Evolutionary conservation across 2,888 invertebrate species (phyloP), one percentile per base, ranked within the genome.

Genomic region (Stenotaenia linearis): DNA sequence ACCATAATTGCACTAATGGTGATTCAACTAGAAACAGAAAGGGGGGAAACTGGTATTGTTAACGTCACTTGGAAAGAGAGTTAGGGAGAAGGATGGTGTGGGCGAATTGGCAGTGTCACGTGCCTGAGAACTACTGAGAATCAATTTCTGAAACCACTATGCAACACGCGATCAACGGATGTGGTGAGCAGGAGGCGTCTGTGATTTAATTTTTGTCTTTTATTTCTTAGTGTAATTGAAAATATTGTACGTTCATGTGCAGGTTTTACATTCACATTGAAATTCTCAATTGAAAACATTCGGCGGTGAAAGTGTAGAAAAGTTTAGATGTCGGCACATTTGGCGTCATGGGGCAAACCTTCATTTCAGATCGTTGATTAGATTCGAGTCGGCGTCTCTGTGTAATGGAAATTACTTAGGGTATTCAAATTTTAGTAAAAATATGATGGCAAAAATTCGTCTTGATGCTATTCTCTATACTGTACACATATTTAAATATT

Each of bases 121-220:
- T 69, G 69, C 69, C 69, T 69, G 25, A 28, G 69, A 28, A n/a
- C 69, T 15, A 69, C 25, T 69, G 25, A 28, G 25, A 69, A 69
- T 69, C 69, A 69, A 69, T 69, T 69, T 28, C 69, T 69, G 69
- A 69, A 69, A 69, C 69, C 69, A 12, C 69, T 28, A 28, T 28
- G 28, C 28, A 69, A 69, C 69, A 69, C 69, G 69, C 69, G 69
- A 69, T 69, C 12, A 69, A 69, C 69, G 69, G 69, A 69, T 69
- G 69, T 69, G 69, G 69, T 69, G 69, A 69, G 28, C 69, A 69
- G 25, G 28, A 69, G 69, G 69, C 69, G 69, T 69, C 69, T 69
- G 69, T 69, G 69, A 69, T 69, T 69, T 69, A 69, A 69, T 69
- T 69, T 69, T 69, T 69, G 23, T 23, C 25, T 69, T 69, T 28